Evolutionary conservation across 2,113 vertebrate species (phyloP).

Genomic region (Telmatochromis brichardi): DNA sequence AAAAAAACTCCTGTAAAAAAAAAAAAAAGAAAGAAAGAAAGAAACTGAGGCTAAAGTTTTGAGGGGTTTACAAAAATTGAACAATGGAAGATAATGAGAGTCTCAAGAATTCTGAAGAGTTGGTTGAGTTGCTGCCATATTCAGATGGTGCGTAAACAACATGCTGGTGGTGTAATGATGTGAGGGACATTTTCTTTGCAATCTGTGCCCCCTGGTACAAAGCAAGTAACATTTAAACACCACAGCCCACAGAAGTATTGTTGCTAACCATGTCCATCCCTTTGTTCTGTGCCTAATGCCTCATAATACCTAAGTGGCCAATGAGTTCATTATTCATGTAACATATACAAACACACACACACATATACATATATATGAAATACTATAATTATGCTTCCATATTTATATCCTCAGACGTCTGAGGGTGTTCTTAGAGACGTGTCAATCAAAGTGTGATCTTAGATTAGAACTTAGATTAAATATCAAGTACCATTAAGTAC

Average conservation of each 20-base stretch:
- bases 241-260: not conserved
- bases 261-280: not conserved
- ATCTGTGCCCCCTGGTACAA: not conserved
- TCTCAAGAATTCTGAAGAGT: not conserved
- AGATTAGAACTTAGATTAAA: not conserved
- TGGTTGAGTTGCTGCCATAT: not conserved
- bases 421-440: not conserved
- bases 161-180: not conserved
- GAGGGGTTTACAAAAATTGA: not conserved
- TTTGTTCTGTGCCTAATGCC: not conserved
- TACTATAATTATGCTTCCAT: not conserved
- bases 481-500: not conserved
- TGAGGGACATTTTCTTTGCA: not conserved
- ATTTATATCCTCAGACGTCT: not conserved
- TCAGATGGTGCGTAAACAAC: not conserved
- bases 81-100: not conserved
- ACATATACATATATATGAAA: not conserved
- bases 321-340: not conserved
- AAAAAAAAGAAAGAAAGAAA: not conserved
- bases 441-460: not conserved
- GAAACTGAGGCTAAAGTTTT: not conserved
- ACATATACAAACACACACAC: not conserved
- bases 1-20: fast-evolving
- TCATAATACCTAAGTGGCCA: not conserved
- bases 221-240: not conserved